Evolutionary conservation across 2,113 vertebrate genomes (phyloP), one percentile per base, ranked within the genome.

Genomic region (Sylvilagus bachmani): DNA sequence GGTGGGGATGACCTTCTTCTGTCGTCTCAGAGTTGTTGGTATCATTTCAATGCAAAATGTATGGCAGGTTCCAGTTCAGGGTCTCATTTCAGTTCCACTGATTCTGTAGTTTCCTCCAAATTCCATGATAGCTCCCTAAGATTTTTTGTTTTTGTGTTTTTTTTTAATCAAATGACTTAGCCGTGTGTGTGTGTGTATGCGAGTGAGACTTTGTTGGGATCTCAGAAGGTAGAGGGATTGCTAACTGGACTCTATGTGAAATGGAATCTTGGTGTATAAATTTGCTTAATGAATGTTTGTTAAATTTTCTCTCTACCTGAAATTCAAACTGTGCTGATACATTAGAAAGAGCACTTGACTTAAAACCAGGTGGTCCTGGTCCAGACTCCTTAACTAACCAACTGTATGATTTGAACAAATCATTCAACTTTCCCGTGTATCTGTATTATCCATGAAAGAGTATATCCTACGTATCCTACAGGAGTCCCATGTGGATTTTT

Each of bases 291-390:
- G 66, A 79, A 0, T 90, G 13, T 61, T 67, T 44, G 38, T 69
- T 74, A 87, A 83, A 33, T 92, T 84, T 69, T 9, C 75, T 74
- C 61, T 85, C 81, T 64, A 27, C 64, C 58, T 74, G 62, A 86
- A 80, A 80, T 86, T 66, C 66, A 21, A 80, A 62, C 25, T 77
- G 62, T 10, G 13, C 51, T 61, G 21, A 61, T 67, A 1, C 73
- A 53, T 75, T 91, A 69, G n/a, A 70, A 94, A 88, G 44, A 78
- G 24, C 36, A 62, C 49, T 86, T 89, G 24, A 80, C 62, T 24
- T n/a, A 14, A 88, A 91, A 66, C 73, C 6, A 27, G 22, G 70
- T 74, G 58, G 36, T 29, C 2, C 5, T 87, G 58, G 70, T 75
- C 75, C 58, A 62, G 49, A 70, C 29, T 95, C 6, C 27, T 71